phyloP scores from a whole-genome alignment of 2,113 vertebrate species.

The Oxygymnocypris stewartii region DNA sequence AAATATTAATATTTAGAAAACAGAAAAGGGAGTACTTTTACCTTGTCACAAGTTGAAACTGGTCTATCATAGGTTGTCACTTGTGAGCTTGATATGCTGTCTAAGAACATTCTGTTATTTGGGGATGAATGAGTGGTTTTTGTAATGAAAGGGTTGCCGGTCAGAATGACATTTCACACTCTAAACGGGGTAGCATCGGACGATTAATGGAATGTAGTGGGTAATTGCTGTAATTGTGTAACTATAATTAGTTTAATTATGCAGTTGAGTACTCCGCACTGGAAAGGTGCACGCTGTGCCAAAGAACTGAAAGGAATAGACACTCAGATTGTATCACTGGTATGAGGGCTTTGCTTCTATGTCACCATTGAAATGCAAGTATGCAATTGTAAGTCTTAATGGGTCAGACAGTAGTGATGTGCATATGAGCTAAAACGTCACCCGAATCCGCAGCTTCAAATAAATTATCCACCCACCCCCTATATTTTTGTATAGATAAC shows the following conservation, averaged over 20 bases:
- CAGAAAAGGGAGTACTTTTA: not conserved
- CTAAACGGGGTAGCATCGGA: slow-evolving; percentile 39
- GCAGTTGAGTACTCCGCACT: slow-evolving; percentile 54
- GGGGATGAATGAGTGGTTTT: slow-evolving; percentile 22
- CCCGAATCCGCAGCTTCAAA: too few species aligned
- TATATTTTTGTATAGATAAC: too few species aligned
- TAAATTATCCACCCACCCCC: too few species aligned
- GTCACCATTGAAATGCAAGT: slow-evolving; percentile 12
- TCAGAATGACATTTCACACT: slow-evolving; percentile 48
- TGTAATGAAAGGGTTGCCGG: slow-evolving; percentile 46
- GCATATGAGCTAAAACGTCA: too few species aligned
- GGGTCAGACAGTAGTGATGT: not conserved
- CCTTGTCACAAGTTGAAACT: not conserved
- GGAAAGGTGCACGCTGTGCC: slow-evolving; percentile 40
- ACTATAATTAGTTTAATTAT: slow-evolving; percentile 61
- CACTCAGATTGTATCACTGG: slow-evolving; percentile 20
- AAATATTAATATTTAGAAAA: not conserved
- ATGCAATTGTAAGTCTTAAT: slow-evolving; percentile 18
- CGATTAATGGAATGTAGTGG: slow-evolving; percentile 56
- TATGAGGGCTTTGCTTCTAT: not conserved
- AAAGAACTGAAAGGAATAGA: slow-evolving; percentile 39
- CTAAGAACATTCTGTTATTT: slow-evolving; percentile 29
- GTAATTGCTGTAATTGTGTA: slow-evolving; percentile 59
- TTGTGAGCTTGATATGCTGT: slow-evolving; percentile 22
- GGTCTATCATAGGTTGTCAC: not conserved